Evolutionary conservation across 2,797 vertebrate species (phyloP).

Genomic region (Ambastaia sidthimunki): DNA sequence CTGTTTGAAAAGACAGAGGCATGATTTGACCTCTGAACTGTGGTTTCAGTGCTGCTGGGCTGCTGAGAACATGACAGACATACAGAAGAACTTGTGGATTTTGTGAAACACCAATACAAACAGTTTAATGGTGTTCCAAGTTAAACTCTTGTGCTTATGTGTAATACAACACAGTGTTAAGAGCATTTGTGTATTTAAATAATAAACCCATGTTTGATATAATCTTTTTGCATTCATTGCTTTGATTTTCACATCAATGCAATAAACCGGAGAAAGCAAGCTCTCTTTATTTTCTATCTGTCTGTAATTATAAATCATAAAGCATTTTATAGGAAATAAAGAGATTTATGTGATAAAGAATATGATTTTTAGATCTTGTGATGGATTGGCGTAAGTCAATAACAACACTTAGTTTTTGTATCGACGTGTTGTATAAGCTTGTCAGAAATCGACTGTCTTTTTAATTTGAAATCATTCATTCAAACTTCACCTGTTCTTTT

Average conservation of each 20-base stretch:
- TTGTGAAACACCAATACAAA: not conserved
- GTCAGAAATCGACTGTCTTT: not conserved
- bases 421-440: no score
- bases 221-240: not conserved
- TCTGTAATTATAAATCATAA: no score
- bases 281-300: no score
- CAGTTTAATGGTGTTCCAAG: not conserved
- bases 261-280: no score
- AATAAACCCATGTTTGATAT: constrained; percentile 41
- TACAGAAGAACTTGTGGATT: not conserved
- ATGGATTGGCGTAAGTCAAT: not conserved
- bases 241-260: not conserved
- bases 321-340: not conserved
- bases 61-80: not conserved
- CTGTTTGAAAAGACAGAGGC: not conserved
- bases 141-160: not conserved
- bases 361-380: not conserved
- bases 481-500: not conserved
- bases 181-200: constrained; percentile 8
- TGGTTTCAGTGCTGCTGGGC: not conserved
- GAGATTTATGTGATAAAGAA: not conserved
- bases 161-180: not conserved
- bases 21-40: not conserved
- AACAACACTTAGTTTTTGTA: not conserved
- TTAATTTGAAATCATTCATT: not conserved